phyloP scores from a whole-genome alignment of 2,888 invertebrate species.

The Chloroclysta siterata region DNA sequence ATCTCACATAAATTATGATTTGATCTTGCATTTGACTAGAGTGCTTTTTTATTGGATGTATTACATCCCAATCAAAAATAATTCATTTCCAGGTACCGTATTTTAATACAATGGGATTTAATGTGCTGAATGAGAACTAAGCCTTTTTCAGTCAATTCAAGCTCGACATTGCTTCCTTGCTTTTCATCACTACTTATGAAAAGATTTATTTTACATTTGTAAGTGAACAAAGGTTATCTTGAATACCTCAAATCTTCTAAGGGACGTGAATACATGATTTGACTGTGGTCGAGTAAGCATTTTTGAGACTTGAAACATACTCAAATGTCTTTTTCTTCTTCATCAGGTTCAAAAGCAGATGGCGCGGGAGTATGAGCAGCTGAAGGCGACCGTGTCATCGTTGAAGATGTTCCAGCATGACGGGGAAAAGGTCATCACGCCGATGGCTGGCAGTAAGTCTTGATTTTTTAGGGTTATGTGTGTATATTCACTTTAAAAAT shows the following conservation, averaged over 20 bases:
- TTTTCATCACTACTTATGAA: too few relatives aligned
- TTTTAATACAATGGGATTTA: not conserved
- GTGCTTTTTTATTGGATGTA: slow-evolving; percentile 15
- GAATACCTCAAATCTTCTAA: too few relatives aligned
- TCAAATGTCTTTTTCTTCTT: not conserved
- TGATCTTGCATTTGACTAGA: slow-evolving; percentile 13
- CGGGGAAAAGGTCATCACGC: slow-evolving; percentile 81
- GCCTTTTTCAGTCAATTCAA: not conserved
- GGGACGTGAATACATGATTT: too few relatives aligned
- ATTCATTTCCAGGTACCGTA: not conserved
- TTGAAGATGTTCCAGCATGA: slow-evolving; percentile 91
- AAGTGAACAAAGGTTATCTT: too few relatives aligned
- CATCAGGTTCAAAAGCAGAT: slow-evolving; percentile 94
- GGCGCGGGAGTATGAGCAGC: slow-evolving; percentile 94
- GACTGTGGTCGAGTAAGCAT: too few relatives aligned
- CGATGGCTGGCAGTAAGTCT: slow-evolving; percentile 70
- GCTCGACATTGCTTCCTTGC: not conserved
- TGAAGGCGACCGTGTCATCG: slow-evolving; percentile 92
- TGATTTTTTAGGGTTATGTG: too few relatives aligned
- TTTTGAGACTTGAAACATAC: too few relatives aligned
- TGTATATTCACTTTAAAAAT: too few relatives aligned
- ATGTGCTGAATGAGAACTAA: not conserved
- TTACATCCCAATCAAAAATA: slow-evolving; percentile 5
- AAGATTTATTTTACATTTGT: too few relatives aligned
- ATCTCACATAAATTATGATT: slow-evolving; percentile 27